Base-by-base conservation (phyloP, 2,888 invertebrate species). In the Subacronicta megacephala region DNA sequence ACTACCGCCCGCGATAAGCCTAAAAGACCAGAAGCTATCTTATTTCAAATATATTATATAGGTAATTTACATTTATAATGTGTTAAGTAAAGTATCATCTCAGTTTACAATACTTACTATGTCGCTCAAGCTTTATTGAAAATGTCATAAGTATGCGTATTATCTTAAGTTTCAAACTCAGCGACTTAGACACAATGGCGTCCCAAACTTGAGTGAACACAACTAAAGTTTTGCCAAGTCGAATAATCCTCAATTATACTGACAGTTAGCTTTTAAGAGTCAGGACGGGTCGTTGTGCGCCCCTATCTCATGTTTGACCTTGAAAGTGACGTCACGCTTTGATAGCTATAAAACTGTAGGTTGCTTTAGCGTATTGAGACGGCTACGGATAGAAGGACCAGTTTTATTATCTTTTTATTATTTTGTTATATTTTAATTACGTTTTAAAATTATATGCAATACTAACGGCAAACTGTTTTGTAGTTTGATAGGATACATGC, bases 201-300 rank as follows among this genome's bases (percentile, higher is more conserved):
- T 7, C 13, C n/a, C 17, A 41, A 55, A 55, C 42, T 62, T 68
- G 43, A 60, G 10, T 23, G 3, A 29, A 29, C 12, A 29, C 29
- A 59, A 36, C 35, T 29, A 43, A 61, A 62, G 45, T 68, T 64
- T n/a, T 45, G 6, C 35, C 26, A 43, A 47, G 46, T 55, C 13
- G 69, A 68, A 47, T 71, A 66, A 66, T 71, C 62, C 54, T 44
- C 58, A 55, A 66, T 69, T 66, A 70, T 44, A 58, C 62, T 62
- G 62, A 62, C 62, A 62, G 67, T 71, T 62, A 16, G 57, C 58
- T 72, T 71, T 54, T 40, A 52, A 47, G 37, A 37, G 43, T 52
- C 26, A 37, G 9, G 43, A 46, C 38, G 46, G 62, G 43, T 44
- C 38, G 37, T 51, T 57, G 47, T 45, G 70, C 63, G 45, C 17